These are phyloP conservation scores for Megalonaias nervosa DNA, from an alignment of 1,140 invertebrate species.

Conservation along the genomic window DNA sequence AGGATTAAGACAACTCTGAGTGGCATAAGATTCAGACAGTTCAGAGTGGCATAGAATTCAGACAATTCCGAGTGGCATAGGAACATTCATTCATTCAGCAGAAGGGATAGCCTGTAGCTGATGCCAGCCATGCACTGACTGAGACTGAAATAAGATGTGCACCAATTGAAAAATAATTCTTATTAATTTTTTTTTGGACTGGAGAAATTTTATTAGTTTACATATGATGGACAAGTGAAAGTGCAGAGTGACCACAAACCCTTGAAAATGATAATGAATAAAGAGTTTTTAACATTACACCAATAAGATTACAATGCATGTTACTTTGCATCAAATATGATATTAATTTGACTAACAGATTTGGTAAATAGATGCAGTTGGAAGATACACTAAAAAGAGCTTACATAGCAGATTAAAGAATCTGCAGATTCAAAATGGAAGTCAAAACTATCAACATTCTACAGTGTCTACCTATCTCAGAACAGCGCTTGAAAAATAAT, in stretches of 20 bases:
- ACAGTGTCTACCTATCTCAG: too few relatives aligned
- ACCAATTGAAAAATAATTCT: constrained; percentile 1
- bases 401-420: constrained; percentile 3
- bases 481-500: too few relatives aligned
- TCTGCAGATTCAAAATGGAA: neutral
- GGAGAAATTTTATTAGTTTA: neutral
- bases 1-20: too few relatives aligned
- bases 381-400: constrained; percentile 53
- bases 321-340: constrained; percentile 53
- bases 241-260: constrained; percentile 17
- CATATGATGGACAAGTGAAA: neutral
- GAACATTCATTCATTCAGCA: too few relatives aligned
- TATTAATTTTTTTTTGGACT: neutral
- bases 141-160: neutral
- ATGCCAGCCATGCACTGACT: too few relatives aligned
- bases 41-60: too few relatives aligned
- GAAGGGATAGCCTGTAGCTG: too few relatives aligned
- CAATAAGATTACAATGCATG: constrained; percentile 5
- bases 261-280: neutral
- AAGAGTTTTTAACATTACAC: neutral
- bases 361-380: constrained; percentile 68
- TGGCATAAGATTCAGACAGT: too few relatives aligned
- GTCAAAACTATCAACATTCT: neutral
- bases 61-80: too few relatives aligned
- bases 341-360: constrained; percentile 63